Conservation (phyloP, 2,113 vertebrate species). For the Arizona elegans region DNA sequence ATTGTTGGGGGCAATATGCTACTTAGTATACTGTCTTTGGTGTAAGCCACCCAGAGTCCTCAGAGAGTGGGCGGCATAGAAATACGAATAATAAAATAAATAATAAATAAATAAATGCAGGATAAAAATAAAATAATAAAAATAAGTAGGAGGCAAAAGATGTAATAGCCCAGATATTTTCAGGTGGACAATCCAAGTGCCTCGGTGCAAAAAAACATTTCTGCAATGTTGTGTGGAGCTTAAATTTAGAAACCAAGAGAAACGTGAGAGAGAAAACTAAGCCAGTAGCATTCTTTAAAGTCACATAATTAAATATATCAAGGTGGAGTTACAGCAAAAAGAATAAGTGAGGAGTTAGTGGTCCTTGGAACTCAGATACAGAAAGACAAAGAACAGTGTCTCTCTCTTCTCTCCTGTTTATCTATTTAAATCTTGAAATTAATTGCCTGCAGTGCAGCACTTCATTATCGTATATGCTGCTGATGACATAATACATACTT, state of each 20-base stretch:
- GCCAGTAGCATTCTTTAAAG: background rate
- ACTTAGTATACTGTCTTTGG: too few species aligned
- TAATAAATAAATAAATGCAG: background rate
- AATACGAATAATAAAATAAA: too few species aligned
- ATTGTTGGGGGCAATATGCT: too few species aligned
- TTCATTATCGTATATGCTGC: background rate
- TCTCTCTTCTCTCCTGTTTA: background rate
- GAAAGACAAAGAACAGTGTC: background rate
- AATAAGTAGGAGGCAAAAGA: background rate
- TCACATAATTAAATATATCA: background rate
- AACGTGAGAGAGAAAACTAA: background rate
- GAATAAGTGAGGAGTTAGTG: background rate
- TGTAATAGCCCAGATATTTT: background rate
- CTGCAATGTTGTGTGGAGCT: background rate
- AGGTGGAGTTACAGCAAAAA: background rate
- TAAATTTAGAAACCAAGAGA: background rate
- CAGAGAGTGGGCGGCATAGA: too few species aligned
- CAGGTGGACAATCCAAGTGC: background rate
- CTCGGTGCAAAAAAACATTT: background rate
- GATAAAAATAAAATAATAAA: background rate
- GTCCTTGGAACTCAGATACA: background rate
- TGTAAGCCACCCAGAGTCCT: too few species aligned
- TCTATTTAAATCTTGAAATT: background rate
- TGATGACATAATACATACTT: conserved; percentile 14
- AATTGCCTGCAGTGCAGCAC: background rate